Evolutionary conservation across 2,888 invertebrate species (phyloP).

Genomic region (Listrodromus nycthemerus): DNA sequence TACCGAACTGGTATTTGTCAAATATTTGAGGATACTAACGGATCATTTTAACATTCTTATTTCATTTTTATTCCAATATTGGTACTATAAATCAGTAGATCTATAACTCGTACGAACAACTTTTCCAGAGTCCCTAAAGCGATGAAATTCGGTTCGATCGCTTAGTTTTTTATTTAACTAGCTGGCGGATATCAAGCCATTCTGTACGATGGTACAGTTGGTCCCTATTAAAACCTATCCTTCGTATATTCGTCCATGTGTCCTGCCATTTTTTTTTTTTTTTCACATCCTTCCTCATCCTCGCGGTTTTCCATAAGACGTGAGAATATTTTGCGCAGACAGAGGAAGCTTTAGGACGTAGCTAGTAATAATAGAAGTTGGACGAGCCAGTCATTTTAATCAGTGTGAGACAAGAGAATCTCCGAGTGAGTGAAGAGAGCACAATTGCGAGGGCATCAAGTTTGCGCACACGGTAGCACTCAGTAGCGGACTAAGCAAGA

Average conservation of each 20-base stretch:
- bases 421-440: slow-evolving; percentile 25
- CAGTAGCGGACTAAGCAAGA: slow-evolving; percentile 51
- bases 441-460: slow-evolving; percentile 22
- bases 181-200: no score
- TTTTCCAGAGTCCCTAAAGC: no score
- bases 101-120: no score
- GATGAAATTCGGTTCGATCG: no score
- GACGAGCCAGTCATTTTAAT: slow-evolving; percentile 48
- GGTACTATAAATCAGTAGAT: no score
- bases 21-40: no score
- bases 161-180: no score
- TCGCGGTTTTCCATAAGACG: not conserved
- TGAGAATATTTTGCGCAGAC: not conserved
- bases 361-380: slow-evolving; percentile 31
- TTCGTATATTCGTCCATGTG: not conserved
- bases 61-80: no score
- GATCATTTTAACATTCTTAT: no score
- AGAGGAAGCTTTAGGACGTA: not conserved
- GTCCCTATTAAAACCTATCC: not conserved
- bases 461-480: not conserved
- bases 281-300: slow-evolving; percentile 12
- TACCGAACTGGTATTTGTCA: no score
- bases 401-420: slow-evolving; percentile 44
- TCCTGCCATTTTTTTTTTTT: not conserved
- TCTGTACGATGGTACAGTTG: not conserved